Conservation (phyloP, 2,113 vertebrate species). For the Apteryx mantelli region DNA sequence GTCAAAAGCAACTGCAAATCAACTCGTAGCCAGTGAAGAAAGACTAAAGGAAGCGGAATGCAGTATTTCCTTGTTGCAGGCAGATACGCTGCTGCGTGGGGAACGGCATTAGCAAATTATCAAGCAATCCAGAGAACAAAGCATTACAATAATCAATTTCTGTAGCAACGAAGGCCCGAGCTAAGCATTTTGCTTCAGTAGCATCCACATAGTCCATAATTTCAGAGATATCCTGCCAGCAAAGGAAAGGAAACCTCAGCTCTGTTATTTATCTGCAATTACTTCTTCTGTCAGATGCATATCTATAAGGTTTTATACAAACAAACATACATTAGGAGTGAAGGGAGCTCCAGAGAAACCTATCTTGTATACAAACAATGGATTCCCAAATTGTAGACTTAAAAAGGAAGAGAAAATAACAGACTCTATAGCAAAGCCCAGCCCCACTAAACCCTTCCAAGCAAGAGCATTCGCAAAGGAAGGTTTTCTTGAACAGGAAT, state of each 20-base stretch:
- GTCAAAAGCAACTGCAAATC: not conserved
- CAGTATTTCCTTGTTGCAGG: not conserved
- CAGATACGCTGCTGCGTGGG: not conserved
- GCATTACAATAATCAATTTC: slow-evolving; percentile 27
- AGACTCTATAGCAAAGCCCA: too few species aligned
- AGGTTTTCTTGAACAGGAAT: too few species aligned
- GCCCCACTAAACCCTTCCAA: too few species aligned
- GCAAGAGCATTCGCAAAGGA: too few species aligned
- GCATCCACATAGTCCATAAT: slow-evolving; percentile 41
- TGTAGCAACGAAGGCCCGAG: slow-evolving; percentile 25
- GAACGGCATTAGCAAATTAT: slow-evolving; percentile 37
- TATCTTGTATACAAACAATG: too few species aligned
- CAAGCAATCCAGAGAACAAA: slow-evolving; percentile 28
- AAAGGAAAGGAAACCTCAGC: not conserved
- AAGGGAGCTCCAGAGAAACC: too few species aligned
- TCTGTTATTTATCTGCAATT: not conserved
- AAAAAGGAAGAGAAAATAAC: too few species aligned
- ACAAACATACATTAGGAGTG: too few species aligned
- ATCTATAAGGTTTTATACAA: too few species aligned
- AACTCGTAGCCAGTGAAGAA: not conserved
- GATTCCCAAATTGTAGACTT: too few species aligned
- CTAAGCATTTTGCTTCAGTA: slow-evolving; percentile 25
- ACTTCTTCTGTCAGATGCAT: too few species aligned
- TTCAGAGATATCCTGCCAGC: slow-evolving; percentile 9
- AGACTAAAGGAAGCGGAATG: not conserved